phyloP scores from a whole-genome alignment of 2,113 vertebrate species.

The Microcebus griseorufus region DNA sequence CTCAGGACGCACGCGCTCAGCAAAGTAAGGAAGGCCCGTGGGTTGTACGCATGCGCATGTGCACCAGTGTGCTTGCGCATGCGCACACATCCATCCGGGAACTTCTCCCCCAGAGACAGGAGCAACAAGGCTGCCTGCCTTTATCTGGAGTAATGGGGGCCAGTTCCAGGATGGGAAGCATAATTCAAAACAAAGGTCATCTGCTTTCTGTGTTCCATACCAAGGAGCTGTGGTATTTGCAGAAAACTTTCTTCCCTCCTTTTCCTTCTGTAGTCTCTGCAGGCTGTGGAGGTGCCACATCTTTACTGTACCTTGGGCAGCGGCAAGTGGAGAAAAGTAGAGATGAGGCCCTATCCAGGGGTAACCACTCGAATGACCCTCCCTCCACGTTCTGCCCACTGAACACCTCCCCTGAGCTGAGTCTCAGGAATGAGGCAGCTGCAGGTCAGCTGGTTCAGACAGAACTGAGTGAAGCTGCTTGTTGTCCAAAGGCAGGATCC shows the following conservation, averaged over 20 bases:
- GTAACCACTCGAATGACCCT: neutral
- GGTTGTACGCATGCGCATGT: neutral
- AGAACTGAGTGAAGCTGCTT: rapidly evolving
- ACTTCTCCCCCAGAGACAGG: neutral
- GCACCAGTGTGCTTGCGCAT: rapidly evolving
- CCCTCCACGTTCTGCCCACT: neutral
- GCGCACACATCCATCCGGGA: neutral
- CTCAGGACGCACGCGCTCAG: neutral
- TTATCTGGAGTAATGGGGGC: neutral
- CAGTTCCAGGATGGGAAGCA: neutral
- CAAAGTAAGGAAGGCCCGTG: neutral
- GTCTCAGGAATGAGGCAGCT: neutral
- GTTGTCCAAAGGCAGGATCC: neutral
- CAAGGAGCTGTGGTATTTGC: neutral
- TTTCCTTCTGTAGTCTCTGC: neutral
- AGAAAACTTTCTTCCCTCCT: neutral
- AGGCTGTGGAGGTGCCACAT: neutral
- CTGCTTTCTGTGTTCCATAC: neutral
- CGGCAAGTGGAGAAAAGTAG: neutral
- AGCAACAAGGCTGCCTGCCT: neutral
- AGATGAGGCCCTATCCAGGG: neutral
- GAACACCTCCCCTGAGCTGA: no score
- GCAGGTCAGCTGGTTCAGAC: neutral
- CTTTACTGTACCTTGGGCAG: neutral
- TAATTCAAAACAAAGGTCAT: neutral